Conservation (phyloP, 2,113 vertebrate genomes). For the Scolopax mira region DNA sequence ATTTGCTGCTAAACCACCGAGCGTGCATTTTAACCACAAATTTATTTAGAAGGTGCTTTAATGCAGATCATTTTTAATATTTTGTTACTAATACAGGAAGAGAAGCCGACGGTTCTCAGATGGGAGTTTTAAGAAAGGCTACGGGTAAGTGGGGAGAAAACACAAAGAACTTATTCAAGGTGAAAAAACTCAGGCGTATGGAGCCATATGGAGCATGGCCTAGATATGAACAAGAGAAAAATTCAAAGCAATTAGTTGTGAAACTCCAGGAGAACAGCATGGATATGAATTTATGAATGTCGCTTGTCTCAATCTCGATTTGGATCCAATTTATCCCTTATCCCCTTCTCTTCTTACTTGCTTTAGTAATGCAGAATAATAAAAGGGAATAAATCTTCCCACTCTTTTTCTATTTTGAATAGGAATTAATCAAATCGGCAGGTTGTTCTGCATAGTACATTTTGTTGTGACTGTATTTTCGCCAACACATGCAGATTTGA, state of each 20-base stretch:
- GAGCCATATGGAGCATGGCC: slow-evolving; percentile 5
- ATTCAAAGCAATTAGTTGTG: slow-evolving; percentile 37
- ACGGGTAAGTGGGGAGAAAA: background rate
- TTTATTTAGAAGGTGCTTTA: background rate
- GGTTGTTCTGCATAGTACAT: slow-evolving; percentile 18
- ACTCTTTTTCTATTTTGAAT: slow-evolving; percentile 32
- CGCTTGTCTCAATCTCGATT: slow-evolving; percentile 22
- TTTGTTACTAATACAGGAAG: background rate
- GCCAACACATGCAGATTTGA: slow-evolving; percentile 31
- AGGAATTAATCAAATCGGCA: slow-evolving; percentile 42
- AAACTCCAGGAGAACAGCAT: background rate
- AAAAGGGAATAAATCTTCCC: slow-evolving; percentile 49
- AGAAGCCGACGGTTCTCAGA: background rate
- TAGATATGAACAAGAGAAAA: slow-evolving; percentile 17
- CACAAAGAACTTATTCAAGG: slow-evolving; percentile 3
- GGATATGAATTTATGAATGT: slow-evolving; percentile 45
- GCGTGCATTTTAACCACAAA: background rate
- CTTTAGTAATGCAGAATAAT: slow-evolving; percentile 39
- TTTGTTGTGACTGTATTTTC: slow-evolving; percentile 29
- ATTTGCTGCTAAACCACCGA: background rate
- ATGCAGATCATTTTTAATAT: background rate
- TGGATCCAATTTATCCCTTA: slow-evolving; percentile 46
- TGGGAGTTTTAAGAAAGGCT: background rate
- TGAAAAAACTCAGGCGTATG: background rate
- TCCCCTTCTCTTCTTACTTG: slow-evolving; percentile 17